Evolutionary conservation across 2,888 invertebrate species (phyloP).

Genomic region (Mimachlamys varia): DNA sequence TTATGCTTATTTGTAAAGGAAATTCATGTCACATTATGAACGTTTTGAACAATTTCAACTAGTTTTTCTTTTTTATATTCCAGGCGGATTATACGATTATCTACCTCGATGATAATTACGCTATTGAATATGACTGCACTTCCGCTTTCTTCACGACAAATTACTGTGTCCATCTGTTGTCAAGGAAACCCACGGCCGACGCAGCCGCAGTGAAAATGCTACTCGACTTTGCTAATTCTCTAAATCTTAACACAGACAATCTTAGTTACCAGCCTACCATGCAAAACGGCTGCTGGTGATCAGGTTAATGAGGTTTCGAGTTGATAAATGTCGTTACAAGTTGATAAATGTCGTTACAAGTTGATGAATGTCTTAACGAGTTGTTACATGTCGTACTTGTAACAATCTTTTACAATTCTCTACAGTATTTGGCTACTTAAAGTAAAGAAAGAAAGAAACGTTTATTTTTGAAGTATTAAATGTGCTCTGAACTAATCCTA

Average conservation of each 20-base stretch:
- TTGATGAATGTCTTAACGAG: too few species aligned
- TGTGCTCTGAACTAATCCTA: too few species aligned
- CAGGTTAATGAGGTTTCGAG: conserved; percentile 76
- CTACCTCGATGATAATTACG: conserved; percentile 64
- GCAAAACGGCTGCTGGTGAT: conserved; percentile 82
- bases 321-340: too few species aligned
- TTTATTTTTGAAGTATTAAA: too few species aligned
- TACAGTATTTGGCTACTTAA: too few species aligned
- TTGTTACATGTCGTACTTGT: too few species aligned
- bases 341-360: too few species aligned
- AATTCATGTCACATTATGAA: too few species aligned
- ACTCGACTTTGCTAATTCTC: conserved; percentile 57
- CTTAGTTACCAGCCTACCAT: conserved; percentile 60
- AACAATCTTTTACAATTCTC: too few species aligned
- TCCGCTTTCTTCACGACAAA: conserved; percentile 65
- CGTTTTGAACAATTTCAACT: too few species aligned
- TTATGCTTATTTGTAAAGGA: too few species aligned
- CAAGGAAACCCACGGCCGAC: conserved; percentile 61
- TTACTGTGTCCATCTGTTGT: conserved; percentile 71
- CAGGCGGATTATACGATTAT: conserved; percentile 69
- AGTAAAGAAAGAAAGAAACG: too few species aligned
- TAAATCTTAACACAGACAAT: conserved; percentile 64
- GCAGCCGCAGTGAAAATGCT: conserved; percentile 56
- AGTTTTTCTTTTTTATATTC: not conserved
- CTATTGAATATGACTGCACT: conserved; percentile 71